Evolutionary conservation across 2,797 vertebrate genomes (phyloP).

Genomic region (Chrysocyon brachyurus): DNA sequence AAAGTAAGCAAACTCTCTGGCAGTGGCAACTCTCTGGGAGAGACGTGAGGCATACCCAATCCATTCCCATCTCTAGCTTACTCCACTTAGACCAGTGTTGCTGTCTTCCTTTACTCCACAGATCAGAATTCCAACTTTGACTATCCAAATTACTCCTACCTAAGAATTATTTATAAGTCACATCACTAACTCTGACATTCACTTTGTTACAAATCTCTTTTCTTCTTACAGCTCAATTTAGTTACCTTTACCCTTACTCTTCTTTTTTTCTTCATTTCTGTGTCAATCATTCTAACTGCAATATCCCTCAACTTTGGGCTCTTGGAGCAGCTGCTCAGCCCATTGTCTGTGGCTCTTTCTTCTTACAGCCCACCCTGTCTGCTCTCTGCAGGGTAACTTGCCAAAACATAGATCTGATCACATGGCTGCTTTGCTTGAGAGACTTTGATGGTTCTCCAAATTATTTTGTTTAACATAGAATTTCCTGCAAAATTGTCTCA

Average conservation of each 20-base stretch:
- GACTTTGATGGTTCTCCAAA: background rate
- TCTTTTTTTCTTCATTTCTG: background rate
- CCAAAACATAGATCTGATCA: background rate
- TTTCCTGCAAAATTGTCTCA: background rate
- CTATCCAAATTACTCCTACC: background rate
- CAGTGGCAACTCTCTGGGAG: background rate
- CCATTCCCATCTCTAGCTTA: background rate
- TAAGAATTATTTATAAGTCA: background rate
- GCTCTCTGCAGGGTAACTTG: background rate
- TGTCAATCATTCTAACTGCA: background rate
- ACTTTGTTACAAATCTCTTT: background rate
- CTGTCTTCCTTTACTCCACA: background rate
- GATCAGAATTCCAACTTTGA: background rate
- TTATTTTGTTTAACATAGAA: constrained; percentile 18
- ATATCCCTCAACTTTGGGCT: background rate
- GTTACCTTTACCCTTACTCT: background rate
- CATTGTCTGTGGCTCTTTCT: background rate
- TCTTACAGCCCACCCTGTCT: background rate
- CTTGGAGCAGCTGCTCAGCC: background rate
- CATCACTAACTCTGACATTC: background rate
- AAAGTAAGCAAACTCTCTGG: background rate
- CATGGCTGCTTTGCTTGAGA: background rate
- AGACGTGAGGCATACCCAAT: background rate
- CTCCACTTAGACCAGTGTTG: background rate
- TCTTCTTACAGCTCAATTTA: background rate